Evolutionary conservation across 1,140 invertebrate genomes (phyloP), one percentile per base, ranked within the genome.

Genomic region (Neodiprion fabricii): DNA sequence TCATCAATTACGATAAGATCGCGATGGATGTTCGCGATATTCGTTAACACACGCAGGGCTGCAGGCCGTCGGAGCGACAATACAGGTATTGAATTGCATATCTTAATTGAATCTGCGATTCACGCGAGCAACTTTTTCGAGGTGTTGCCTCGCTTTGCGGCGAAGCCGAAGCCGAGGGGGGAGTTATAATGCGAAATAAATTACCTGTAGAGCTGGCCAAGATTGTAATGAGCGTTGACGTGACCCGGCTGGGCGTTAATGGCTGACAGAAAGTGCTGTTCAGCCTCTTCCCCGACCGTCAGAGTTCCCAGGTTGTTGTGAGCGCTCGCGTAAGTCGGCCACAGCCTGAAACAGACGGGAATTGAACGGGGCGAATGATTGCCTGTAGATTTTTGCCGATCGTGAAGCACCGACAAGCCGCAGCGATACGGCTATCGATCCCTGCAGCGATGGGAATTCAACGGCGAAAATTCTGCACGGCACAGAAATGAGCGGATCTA

Each of bases 221-320:
- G 90, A 86, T 97, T 97, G 83, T 95, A 96, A 83, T 95, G 93
- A 67, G 96, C 95, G 80, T 95, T 95, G 17, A 95, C 92, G 81
- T 97, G 96, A 73, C 92, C 90, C 1, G 93, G 91, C 76, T 94
- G 93, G 75, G 94, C 92, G 48, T 90, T 88, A 67, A 97, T 92
- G 1, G 95, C 95, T 48, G 92, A 89, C 74, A 93, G 85, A 86
- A 96, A 97, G 83, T 96, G 94, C 69, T 90, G 83, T 82, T 96
- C 94, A 5, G 95, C 94, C 80, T 93, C 90, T 9, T 90, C 89
- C 61, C 93, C 91, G 12, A 89, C 86, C 69, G 96, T 90, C 73
- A 96, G 83, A 0, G 95, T 96, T 12, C 95, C 96, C 48, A 97
- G 90, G 88, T 97, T 97, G 84, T 97, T 97, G 85, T 96, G 94